These are phyloP conservation scores for Amphipyra tragopoginis DNA, from an alignment of 2,888 invertebrate genomes.

Conservation along the genomic window DNA sequence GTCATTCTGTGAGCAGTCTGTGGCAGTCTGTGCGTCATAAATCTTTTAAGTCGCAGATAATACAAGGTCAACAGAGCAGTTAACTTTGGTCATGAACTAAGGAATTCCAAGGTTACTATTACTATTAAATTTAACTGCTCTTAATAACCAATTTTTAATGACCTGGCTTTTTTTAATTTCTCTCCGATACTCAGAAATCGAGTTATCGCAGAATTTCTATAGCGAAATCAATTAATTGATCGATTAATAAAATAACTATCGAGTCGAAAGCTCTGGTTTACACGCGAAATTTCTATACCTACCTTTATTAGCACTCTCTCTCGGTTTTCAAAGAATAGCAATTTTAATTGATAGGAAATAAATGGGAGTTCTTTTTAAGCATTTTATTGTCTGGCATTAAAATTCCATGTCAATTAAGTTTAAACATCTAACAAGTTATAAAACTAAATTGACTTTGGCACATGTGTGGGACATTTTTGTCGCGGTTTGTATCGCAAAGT, in stretches of 20 bases:
- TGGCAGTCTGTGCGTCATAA: conserved; percentile 5
- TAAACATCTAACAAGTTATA: background rate
- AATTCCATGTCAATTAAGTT: conserved; percentile 1
- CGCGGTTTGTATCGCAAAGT: too few relatives aligned
- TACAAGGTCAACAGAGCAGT: conserved; percentile 11
- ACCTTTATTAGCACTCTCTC: conserved; percentile 29
- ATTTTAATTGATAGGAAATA: conserved; percentile 29
- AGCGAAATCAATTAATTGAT: conserved; percentile 51
- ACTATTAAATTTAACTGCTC: conserved; percentile 33
- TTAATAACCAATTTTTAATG: conserved; percentile 11
- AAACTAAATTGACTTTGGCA: background rate
- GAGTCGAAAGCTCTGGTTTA: conserved; percentile 46
- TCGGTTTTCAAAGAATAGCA: conserved; percentile 14
- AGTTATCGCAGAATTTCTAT: conserved; percentile 47
- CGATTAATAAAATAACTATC: conserved; percentile 31
- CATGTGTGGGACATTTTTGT: too few relatives aligned
- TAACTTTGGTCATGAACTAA: conserved; percentile 47
- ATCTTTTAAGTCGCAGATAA: conserved; percentile 11
- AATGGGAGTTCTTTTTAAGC: conserved; percentile 7
- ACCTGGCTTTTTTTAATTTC: conserved; percentile 24
- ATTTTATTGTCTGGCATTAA: conserved; percentile 2
- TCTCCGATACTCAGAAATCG: conserved; percentile 29
- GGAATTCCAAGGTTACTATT: conserved; percentile 26
- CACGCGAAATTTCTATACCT: conserved; percentile 42
- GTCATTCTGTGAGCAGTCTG: background rate